A percentile compares a stretch with the other conserved stretches of the same genome.
These are phyloP conservation scores for Anthoscopus minutus DNA, from an alignment of 2,113 vertebrate genomes.

Conservation along the genomic window DNA sequence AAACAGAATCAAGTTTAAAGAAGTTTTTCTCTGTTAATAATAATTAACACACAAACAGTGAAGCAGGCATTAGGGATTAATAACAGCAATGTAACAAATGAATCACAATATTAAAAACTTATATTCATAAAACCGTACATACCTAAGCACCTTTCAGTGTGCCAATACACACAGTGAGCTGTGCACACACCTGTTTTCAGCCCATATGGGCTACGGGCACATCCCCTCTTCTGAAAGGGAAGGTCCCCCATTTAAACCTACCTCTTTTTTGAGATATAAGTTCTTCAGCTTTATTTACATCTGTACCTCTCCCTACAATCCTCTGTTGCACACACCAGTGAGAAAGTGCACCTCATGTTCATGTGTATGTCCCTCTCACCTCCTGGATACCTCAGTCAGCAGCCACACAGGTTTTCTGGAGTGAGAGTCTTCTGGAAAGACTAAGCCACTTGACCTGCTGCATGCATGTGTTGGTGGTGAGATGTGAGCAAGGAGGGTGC, in stretches of 20 bases:
- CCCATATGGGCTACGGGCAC: background rate
- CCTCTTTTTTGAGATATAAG: background rate
- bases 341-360: accelerated
- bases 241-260: background rate
- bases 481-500: background rate
- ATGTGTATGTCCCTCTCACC: accelerated
- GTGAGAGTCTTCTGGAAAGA: background rate
- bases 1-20: background rate
- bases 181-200: background rate
- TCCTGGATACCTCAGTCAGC: background rate
- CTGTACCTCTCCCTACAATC: background rate
- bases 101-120: background rate
- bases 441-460: background rate
- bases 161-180: background rate
- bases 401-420: background rate
- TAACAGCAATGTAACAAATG: background rate
- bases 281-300: background rate
- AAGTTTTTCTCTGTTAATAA: background rate
- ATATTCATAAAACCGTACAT: background rate
- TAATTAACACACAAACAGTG: background rate
- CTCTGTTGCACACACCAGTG: background rate
- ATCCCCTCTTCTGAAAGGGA: background rate
- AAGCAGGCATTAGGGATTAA: background rate
- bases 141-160: background rate
- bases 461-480: background rate